Evolutionary conservation across 2,888 invertebrate genomes (phyloP), one percentile per base, ranked within the genome.

Genomic region (Sclerodermus sp.): DNA sequence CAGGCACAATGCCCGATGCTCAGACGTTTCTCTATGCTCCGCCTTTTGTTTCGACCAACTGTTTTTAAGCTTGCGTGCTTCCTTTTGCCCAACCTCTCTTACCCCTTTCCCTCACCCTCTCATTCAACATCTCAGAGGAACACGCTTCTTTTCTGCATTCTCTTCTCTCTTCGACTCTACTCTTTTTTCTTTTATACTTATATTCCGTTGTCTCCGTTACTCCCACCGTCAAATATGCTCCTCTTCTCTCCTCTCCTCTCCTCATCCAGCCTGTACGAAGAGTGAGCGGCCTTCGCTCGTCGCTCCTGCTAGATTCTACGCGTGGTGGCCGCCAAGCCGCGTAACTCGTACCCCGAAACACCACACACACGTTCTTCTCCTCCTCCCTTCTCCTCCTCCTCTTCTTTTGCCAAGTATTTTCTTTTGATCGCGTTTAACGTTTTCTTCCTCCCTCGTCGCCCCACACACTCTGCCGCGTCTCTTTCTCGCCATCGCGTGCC

Each of bases 31-130:
- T 43, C 47, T 45, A 57, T 55, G 64, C 66, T 64, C 61, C 64
- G 61, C 63, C 68, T 70, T 71, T 74, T 74, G 73, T 74, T 74
- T 73, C 64, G 69, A 55, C 64, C 72, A 67, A 74, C 74, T 73
- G 70, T 74, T 74, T 69, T 70, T 66, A 66, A 62, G 60, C 60
- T 47, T 49, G 51, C 64, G 51, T 55, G 61, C 61, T 61, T 61
- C 52, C 58, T 51, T 51, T 58, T 39, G 49, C 41, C 45, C 41
- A 23, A 8, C 30, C 48, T 31, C n/a, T 23, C 4, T 12, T 45
- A 40, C 36, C 31, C 17, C 42, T 36, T 30, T 55, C 47, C 45
- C 46, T 37, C n/a, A n/a, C n/a, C n/a, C n/a, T n/a, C n/a, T n/a
- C n/a, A n/a, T n/a, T n/a, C n/a, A n/a, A n/a, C n/a, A n/a, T n/a